Conservation (phyloP, 2,113 vertebrate genomes). For the Smithornis capensis region DNA sequence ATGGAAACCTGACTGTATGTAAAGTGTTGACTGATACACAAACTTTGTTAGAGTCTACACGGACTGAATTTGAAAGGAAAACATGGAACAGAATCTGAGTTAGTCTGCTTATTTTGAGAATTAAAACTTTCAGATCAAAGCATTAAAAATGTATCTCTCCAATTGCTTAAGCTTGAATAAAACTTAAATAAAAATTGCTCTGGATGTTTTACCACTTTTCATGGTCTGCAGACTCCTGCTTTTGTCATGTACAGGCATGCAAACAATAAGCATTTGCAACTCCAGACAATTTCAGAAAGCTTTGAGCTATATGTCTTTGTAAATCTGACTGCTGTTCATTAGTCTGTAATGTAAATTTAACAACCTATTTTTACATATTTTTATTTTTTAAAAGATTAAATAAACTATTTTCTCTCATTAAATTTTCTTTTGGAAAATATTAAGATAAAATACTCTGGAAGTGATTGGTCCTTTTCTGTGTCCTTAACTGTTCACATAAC, state of each 20-base stretch:
- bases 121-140: not conserved
- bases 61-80: not conserved
- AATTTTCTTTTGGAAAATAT: not conserved
- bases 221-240: not conserved
- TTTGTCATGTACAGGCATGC: not conserved
- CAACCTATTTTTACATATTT: not conserved
- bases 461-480: not conserved
- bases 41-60: not conserved
- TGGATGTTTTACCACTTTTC: not conserved
- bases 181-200: not conserved
- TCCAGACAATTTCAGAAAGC: not conserved
- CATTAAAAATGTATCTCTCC: not conserved
- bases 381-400: not conserved
- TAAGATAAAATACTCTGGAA: not conserved
- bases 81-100: not conserved
- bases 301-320: not conserved
- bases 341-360: not conserved
- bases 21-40: not conserved
- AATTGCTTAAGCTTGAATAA: not conserved
- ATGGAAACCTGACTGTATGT: not conserved
- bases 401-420: not conserved
- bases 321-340: not conserved
- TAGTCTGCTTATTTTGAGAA: not conserved
- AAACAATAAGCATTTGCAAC: not conserved
- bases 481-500: not conserved